Conservation (phyloP, 2,113 vertebrate genomes). For the Mola mola region DNA sequence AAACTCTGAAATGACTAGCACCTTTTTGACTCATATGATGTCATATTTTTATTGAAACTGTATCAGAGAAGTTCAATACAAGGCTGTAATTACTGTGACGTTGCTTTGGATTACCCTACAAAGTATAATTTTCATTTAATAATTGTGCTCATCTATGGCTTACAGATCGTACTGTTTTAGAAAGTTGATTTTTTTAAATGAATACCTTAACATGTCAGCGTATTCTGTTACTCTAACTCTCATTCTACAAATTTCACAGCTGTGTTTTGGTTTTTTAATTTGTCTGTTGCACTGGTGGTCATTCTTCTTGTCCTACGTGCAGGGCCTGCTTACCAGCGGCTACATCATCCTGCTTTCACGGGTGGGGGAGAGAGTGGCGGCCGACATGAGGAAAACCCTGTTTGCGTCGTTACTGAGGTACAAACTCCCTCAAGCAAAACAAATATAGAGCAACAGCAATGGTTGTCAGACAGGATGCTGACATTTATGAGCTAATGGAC, state of each 20-base stretch:
- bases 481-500: background rate
- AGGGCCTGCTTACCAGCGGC: slow-evolving; percentile 91
- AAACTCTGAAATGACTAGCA: no score
- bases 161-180: no score
- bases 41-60: no score
- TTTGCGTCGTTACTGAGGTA: slow-evolving; percentile 89
- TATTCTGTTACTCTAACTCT: no score
- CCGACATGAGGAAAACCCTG: slow-evolving; percentile 89
- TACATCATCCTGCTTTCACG: slow-evolving; percentile 91
- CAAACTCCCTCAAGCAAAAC: background rate
- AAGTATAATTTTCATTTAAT: no score
- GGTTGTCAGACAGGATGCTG: background rate
- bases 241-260: slow-evolving; percentile 3
- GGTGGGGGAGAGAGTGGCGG: slow-evolving; percentile 89
- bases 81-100: no score
- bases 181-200: no score
- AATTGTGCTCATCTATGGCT: no score
- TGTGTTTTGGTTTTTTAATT: slow-evolving; percentile 4
- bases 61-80: no score
- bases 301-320: background rate
- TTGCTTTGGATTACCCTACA: no score
- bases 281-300: background rate
- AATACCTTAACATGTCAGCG: no score
- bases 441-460: background rate
- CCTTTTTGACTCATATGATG: no score